phyloP scores from a whole-genome alignment of 2,888 invertebrate species.

The Drymonia ruficornis region DNA sequence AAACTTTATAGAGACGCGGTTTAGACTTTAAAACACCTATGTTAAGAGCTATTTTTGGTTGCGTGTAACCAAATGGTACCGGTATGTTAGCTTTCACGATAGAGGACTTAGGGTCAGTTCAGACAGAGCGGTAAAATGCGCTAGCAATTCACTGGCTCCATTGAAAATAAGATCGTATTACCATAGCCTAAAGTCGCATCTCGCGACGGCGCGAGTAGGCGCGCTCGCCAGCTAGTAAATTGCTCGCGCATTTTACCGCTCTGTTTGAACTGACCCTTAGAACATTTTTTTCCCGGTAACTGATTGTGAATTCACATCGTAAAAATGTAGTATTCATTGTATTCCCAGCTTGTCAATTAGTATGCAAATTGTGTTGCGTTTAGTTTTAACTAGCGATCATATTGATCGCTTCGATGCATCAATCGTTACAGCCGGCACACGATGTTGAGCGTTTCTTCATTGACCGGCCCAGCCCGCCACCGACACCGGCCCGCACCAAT shows the following conservation, averaged over 20 bases:
- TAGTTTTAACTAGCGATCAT: background rate
- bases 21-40: background rate
- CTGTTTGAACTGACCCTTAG: too few species aligned
- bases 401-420: background rate
- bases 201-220: too few species aligned
- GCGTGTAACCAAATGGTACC: constrained; percentile 32
- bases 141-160: too few species aligned
- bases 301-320: background rate
- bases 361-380: background rate
- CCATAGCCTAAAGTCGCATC: too few species aligned
- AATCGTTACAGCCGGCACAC: background rate
- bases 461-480: too few species aligned
- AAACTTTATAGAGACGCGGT: background rate
- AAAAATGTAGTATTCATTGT: background rate
- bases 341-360: background rate
- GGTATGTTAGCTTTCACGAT: background rate
- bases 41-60: constrained; percentile 22
- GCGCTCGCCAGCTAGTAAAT: too few species aligned
- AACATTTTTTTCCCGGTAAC: background rate
- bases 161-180: too few species aligned
- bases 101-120: too few species aligned
- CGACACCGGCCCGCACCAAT: too few species aligned
- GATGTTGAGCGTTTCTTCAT: background rate
- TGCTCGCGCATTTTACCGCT: too few species aligned
- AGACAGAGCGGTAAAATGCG: too few species aligned